A percentile compares a stretch with the other conserved stretches of the same genome.
phyloP scores from a whole-genome alignment of 2,797 vertebrate species.

The Pseudocheirus occidentalis region DNA sequence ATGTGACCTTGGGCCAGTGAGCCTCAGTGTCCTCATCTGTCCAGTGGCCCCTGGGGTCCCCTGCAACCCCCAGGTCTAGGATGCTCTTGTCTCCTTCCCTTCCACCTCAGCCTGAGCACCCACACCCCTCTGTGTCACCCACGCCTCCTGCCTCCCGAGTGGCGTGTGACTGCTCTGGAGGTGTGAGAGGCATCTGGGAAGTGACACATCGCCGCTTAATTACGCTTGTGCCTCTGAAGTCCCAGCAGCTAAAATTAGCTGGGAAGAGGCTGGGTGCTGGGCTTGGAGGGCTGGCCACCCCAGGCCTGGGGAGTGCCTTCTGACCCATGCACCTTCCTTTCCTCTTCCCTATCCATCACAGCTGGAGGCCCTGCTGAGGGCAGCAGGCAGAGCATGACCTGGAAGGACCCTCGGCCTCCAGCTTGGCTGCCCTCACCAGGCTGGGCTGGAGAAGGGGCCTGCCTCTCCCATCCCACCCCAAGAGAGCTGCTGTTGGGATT shows the following conservation, averaged over 20 bases:
- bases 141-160: constrained; percentile 41
- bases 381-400: background rate
- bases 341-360: background rate
- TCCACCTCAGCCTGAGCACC: background rate
- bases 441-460: background rate
- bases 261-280: constrained; percentile 26
- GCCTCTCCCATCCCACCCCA: background rate
- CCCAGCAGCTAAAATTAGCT: constrained; percentile 70
- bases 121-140: constrained; percentile 12
- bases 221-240: constrained; percentile 45
- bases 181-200: constrained; percentile 61
- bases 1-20: background rate
- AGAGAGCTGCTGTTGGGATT: background rate
- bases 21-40: too few relatives aligned
- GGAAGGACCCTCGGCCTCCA: background rate
- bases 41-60: background rate
- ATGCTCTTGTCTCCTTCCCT: background rate
- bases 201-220: constrained; percentile 66
- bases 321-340: background rate
- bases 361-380: background rate
- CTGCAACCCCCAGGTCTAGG: too few relatives aligned
- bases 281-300: too few relatives aligned
- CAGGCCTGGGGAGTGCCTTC: background rate
- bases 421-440: background rate
- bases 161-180: constrained; percentile 59